Base-by-base conservation (phyloP, 2,113 vertebrate species). In the Baryphthengus martii region DNA sequence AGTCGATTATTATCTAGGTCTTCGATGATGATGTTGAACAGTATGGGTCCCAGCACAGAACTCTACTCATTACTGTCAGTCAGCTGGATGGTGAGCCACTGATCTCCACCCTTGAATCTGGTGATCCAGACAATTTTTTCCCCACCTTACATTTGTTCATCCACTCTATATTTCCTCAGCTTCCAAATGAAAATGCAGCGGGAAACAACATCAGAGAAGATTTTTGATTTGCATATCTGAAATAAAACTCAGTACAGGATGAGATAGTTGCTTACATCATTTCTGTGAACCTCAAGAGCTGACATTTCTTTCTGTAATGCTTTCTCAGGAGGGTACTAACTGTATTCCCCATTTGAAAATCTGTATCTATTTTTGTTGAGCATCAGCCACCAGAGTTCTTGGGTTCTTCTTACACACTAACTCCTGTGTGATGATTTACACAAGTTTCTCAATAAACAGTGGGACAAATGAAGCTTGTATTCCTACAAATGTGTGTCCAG, bases 361-460 rank as follows among this genome's bases (percentile, higher is more conserved):
- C 14, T 55, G 4, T 39, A 39, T 10, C 2, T 66, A 39, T 45
- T 82, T 78, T 13, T 50, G 39, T 26, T 93, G 17, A 45, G 21
- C 56, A 47, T 50, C n/a, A 39, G 5, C 3, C 39, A 39, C 15
- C 28, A 40, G 9, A 62, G 7, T 55, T 75, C 28, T 49, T 42
- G 65, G 2, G 6, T 11, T 88, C 20, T 47, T 52, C 59, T 73
- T 15, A 71, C 0, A 0, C 6, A 2, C 44, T 67, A 7, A 31
- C 21, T 71, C 8, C 33, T 25, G 15, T n/a, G 28, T n/a, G 45
- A 75, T 31, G 35, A 42, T 81, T 87, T 65, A 53, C 9, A 7
- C 12, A 58, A 53, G 31, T 62, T 76, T 31, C 12, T 88, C 45
- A n/a, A 14, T 20, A 31, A 85, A n/a, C 17, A 68, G 18, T 17